Evolutionary conservation across 2,888 invertebrate species (phyloP).

Genomic region (Drosophila peninsularis): DNA sequence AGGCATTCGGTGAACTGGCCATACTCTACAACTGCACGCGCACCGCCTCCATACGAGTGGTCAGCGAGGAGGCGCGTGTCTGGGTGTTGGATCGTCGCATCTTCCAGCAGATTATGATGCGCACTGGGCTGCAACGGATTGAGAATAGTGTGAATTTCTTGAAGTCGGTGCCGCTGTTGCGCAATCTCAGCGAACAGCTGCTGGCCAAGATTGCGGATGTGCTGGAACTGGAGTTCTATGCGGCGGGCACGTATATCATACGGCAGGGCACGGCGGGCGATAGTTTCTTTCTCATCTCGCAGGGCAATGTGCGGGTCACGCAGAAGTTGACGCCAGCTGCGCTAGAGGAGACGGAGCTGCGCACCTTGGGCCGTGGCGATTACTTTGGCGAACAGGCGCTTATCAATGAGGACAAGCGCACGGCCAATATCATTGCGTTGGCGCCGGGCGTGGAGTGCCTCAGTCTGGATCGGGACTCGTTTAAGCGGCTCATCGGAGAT

Average conservation of each 20-base stretch:
- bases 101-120: constrained; percentile 96
- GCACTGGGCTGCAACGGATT: constrained; percentile 92
- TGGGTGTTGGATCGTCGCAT: constrained; percentile 95
- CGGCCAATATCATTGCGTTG: constrained; percentile 96
- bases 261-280: constrained; percentile 94
- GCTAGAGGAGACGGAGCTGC: constrained; percentile 88
- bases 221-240: constrained; percentile 94
- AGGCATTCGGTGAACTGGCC: constrained; percentile 96
- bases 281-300: constrained; percentile 95
- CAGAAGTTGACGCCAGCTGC: constrained; percentile 87
- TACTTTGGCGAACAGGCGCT: constrained; percentile 96
- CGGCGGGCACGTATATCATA: constrained; percentile 91
- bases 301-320: constrained; percentile 91
- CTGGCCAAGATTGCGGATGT: constrained; percentile 94
- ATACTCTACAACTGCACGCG: constrained; percentile 97
- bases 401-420: constrained; percentile 93
- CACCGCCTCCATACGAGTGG: constrained; percentile 92
- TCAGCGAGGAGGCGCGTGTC: constrained; percentile 91
- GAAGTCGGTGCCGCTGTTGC: constrained; percentile 91
- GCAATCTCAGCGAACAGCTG: constrained; percentile 89
- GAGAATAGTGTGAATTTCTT: constrained; percentile 94
- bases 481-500: constrained; percentile 91
- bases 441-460: constrained; percentile 94
- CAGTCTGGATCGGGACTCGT: constrained; percentile 91
- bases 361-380: constrained; percentile 90